Conservation (phyloP, 2,888 invertebrate species). For the Hirtodrosophila histrioides region DNA sequence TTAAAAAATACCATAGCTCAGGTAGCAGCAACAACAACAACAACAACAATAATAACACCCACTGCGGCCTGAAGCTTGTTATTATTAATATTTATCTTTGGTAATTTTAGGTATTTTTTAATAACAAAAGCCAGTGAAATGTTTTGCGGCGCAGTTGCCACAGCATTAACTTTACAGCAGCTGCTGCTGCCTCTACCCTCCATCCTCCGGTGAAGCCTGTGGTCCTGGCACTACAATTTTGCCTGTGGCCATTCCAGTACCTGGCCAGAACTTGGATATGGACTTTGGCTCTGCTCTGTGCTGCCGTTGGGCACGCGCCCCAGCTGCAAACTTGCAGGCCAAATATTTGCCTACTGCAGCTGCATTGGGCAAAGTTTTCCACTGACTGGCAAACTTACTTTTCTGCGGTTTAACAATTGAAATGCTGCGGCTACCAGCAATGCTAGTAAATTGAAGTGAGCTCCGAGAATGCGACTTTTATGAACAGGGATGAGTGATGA, state of each 20-base stretch:
- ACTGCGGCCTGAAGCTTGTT: conserved; percentile 64
- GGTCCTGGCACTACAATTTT: conserved; percentile 22
- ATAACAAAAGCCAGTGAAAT: conserved; percentile 71
- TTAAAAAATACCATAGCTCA: conserved; percentile 72
- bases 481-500: conserved; percentile 30
- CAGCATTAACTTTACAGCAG: conserved; percentile 51
- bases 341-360: conserved; percentile 65
- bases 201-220: conserved; percentile 18
- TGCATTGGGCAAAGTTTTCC: conserved; percentile 59
- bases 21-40: conserved; percentile 26
- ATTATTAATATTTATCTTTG: conserved; percentile 80
- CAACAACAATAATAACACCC: conserved; percentile 34
- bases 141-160: conserved; percentile 61
- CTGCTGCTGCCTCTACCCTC: not conserved
- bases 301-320: conserved; percentile 15
- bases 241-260: conserved; percentile 3
- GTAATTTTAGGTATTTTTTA: conserved; percentile 80
- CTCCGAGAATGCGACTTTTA: conserved; percentile 5
- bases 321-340: conserved; percentile 62
- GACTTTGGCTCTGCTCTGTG: conserved; percentile 38
- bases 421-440: conserved; percentile 51
- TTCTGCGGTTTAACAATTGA: conserved; percentile 64
- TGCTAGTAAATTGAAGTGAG: conserved; percentile 36
- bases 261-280: conserved; percentile 2
- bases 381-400: conserved; percentile 61